Conservation (phyloP, 1,140 invertebrate species). For the Diachasmimorpha longicaudata region DNA sequence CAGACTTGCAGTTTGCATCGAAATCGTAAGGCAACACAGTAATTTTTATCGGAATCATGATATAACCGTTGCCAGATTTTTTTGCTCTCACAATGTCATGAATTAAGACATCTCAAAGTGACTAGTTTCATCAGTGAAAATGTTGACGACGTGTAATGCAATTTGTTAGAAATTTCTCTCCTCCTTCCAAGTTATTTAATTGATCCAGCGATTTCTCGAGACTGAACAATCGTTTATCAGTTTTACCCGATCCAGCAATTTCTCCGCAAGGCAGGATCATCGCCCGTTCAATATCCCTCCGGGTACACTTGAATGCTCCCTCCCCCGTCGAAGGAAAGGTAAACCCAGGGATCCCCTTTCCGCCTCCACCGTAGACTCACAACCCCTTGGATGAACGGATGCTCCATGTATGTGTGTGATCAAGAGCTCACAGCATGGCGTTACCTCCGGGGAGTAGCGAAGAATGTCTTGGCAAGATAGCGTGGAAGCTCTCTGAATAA, state of each 20-base stretch:
- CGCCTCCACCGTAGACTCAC: neutral
- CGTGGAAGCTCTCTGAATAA: conserved; percentile 29
- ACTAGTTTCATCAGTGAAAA: neutral
- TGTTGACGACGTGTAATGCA: neutral
- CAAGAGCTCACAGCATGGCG: conserved; percentile 7
- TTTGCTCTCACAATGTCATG: no score
- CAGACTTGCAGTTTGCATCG: no score
- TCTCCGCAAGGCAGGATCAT: conserved; percentile 1
- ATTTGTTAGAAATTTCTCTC: neutral
- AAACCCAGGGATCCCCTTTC: neutral
- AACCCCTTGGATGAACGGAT: conserved; percentile 10
- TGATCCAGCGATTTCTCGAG: conserved; percentile 11
- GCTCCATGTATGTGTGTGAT: neutral
- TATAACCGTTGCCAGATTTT: no score
- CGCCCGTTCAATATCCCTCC: conserved; percentile 16
- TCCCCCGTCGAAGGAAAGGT: conserved; percentile 16
- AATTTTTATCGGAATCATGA: no score
- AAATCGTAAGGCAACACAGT: no score
- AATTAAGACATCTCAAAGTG: no score
- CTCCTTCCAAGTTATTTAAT: neutral
- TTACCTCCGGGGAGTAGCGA: conserved; percentile 14
- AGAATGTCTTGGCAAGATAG: conserved; percentile 29
- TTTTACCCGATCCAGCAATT: neutral
- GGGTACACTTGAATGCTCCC: conserved; percentile 14
- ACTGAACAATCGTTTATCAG: conserved; percentile 20